Percentiles rank a stretch among this genome's conserved stretches.
phyloP scores from a whole-genome alignment of 2,888 invertebrate species.

The Temnothorax unifasciatus region DNA sequence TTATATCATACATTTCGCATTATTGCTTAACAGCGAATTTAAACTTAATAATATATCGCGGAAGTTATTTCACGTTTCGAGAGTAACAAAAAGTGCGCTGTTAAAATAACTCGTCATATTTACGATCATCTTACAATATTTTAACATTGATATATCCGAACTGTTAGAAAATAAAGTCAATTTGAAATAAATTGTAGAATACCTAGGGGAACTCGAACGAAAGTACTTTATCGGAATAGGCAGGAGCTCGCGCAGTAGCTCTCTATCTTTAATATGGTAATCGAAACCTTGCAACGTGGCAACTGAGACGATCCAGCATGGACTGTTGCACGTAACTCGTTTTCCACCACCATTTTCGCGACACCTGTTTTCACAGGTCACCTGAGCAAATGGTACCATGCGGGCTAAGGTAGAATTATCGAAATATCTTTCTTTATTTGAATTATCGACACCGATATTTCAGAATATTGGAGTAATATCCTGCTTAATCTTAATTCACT shows the following conservation, averaged over 20 bases:
- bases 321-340: slow-evolving; percentile 19
- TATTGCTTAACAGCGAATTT: not conserved
- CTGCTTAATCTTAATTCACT: not conserved
- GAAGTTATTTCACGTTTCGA: not conserved
- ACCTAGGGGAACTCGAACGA: not conserved
- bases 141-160: not conserved
- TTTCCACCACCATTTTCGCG: slow-evolving; percentile 22
- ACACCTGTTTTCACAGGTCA: slow-evolving; percentile 37
- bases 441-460: not conserved
- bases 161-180: not conserved
- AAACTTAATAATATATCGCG: not conserved
- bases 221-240: not conserved
- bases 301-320: not conserved
- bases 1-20: not conserved
- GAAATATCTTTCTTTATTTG: not conserved
- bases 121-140: not conserved
- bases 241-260: not conserved
- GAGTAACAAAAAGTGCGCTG: not conserved
- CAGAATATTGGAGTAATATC: not conserved
- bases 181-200: not conserved
- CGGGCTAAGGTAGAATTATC: not conserved
- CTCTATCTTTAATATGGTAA: slow-evolving; percentile 46
- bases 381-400: slow-evolving; percentile 29
- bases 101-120: not conserved
- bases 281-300: slow-evolving; percentile 23